Evolutionary conservation across 2,797 vertebrate species (phyloP).

Genomic region (Squalus acanthias): DNA sequence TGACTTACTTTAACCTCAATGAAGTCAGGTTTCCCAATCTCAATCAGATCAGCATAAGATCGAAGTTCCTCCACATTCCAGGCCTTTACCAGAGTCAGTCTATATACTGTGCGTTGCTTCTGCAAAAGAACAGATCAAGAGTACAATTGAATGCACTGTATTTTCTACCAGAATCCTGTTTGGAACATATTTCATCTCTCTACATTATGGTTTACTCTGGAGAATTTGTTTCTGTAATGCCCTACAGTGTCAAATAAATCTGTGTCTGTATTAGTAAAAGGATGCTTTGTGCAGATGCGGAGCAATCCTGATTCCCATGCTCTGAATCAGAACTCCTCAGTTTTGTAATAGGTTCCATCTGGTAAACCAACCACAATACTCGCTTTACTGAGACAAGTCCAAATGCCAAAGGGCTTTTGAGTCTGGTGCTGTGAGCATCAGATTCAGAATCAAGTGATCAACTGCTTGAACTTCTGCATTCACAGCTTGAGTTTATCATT

Average conservation of each 20-base stretch:
- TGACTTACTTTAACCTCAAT: conserved; percentile 84
- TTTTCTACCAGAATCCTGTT: neutral
- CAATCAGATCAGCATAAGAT: conserved; percentile 78
- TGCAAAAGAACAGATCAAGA: conserved; percentile 48
- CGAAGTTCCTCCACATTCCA: conserved; percentile 92
- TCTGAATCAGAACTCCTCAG: neutral
- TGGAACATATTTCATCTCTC: neutral
- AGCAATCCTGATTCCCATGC: neutral
- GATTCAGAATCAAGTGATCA: neutral
- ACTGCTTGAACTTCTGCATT: neutral
- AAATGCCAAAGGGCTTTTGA: neutral
- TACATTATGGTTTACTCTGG: neutral
- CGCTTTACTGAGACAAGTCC: neutral
- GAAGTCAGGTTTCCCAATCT: conserved; percentile 83
- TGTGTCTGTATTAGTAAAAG: neutral
- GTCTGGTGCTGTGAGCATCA: neutral
- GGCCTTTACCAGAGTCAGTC: conserved; percentile 85
- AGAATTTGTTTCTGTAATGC: neutral
- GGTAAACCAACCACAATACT: neutral
- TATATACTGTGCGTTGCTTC: conserved; percentile 87
- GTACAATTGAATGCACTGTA: neutral
- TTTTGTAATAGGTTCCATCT: neutral
- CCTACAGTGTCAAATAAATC: neutral
- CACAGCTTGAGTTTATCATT: neutral
- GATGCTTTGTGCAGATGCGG: neutral